A percentile compares a stretch with the other conserved stretches of the same genome.
Conservation (phyloP, 2,888 invertebrate species). For the Thecophora atra region DNA sequence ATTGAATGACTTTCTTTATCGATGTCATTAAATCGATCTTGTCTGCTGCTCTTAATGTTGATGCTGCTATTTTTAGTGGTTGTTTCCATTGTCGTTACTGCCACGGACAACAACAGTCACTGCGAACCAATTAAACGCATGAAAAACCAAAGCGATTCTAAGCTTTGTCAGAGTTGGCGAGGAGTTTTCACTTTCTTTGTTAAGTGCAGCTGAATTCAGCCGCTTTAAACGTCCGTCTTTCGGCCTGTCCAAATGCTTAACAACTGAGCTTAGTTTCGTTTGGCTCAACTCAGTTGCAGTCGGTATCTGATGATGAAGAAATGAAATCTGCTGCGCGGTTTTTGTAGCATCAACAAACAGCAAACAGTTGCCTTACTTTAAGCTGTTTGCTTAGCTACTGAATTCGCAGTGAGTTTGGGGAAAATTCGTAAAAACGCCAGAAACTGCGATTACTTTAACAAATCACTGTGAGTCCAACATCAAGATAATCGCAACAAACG, state of each 20-base stretch:
- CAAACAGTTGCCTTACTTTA: not conserved
- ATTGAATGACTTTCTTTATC: not conserved
- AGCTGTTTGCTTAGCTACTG: constrained; percentile 9
- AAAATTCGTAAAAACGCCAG: constrained; percentile 33
- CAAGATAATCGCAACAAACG: constrained; percentile 33
- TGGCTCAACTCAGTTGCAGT: too few species aligned
- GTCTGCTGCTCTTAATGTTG: too few species aligned
- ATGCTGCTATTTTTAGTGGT: not conserved
- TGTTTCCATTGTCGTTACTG: not conserved
- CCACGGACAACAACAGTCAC: not conserved
- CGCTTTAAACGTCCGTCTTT: too few species aligned
- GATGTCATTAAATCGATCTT: constrained; percentile 6
- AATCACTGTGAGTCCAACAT: constrained; percentile 15
- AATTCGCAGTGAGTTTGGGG: not conserved
- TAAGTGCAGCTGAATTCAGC: too few species aligned
- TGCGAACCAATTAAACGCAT: constrained; percentile 9
- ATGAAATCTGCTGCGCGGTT: not conserved
- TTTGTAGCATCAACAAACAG: not conserved
- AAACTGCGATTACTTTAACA: constrained; percentile 32
- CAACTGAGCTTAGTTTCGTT: not conserved
- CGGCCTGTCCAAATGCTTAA: not conserved
- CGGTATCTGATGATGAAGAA: not conserved
- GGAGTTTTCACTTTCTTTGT: not conserved
- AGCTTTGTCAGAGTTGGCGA: not conserved
- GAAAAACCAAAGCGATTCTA: constrained; percentile 4